Base-by-base conservation (phyloP, 2,888 invertebrate species). In the Myopa testacea region DNA sequence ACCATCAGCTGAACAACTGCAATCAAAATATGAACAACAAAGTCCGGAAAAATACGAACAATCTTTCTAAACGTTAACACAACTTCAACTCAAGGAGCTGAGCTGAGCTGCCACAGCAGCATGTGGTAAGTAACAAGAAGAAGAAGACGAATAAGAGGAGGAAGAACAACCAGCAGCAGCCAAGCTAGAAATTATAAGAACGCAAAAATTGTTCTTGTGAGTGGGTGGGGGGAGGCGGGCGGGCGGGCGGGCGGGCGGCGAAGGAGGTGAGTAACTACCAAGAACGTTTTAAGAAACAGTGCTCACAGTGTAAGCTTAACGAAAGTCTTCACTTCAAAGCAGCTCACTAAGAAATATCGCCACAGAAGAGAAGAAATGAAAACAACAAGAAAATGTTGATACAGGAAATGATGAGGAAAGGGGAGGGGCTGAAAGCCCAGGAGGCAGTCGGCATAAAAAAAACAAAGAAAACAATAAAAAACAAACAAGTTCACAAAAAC, bases 251-350 rank as follows among this genome's bases (percentile, higher is more conserved):
- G n/a, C n/a, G n/a, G 26, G 1, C 26, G 26, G 26, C 26, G 26
- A 26, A 26, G 26, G 26, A 26, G 26, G 26, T 26, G 26, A 26
- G 26, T 26, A 26, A 45, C 45, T 45, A 10, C 45, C 3, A 63
- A 7, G 37, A 63, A 63, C 34, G 12, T 1, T 37, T 12, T 37
- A 63, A 37, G 37, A 63, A 63, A 37, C 34, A 63, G 63, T 63
- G 63, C 63, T 63, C 63, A 6, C 6, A 63, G 26, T 37, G 63
- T 16, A 63, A 63, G 63, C 63, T 63, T 37, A 63, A 5, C 34
- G 37, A 63, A 63, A 63, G 34, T 26, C 63, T 34, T 37, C 63
- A 63, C 63, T 26, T 63, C 63, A 63, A 63, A 45, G 45, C 45
- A 45, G n/a, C 55, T 55, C 55, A 16, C 55, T 55, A 16, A 55